A percentile compares a stretch with the other conserved stretches of the same genome.
Conservation (phyloP, 2,888 invertebrate species). For the Osedax fenrisi region DNA sequence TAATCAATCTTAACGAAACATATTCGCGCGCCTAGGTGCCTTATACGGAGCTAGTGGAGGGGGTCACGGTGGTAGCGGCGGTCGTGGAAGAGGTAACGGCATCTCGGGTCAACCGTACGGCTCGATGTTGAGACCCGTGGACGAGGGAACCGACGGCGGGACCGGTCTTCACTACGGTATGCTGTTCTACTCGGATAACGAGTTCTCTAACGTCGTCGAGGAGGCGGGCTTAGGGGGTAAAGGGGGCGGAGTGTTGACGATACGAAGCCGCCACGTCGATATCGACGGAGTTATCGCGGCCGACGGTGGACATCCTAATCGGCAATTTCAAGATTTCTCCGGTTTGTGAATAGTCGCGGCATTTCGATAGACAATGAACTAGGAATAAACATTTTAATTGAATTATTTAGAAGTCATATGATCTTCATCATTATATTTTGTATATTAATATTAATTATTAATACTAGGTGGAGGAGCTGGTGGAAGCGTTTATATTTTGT, state of each 20-base stretch:
- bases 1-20: not conserved
- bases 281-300: conserved; percentile 39
- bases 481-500: conserved; percentile 39
- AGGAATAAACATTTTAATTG: too few species aligned
- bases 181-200: conserved; percentile 36
- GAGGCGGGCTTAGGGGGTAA: conserved; percentile 38
- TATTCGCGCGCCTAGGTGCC: conserved; percentile 33
- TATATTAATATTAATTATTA: too few species aligned
- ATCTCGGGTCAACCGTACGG: conserved; percentile 38
- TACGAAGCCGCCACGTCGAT: conserved; percentile 38
- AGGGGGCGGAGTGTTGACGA: conserved; percentile 38
- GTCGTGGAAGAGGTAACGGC: conserved; percentile 36
- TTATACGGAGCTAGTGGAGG: conserved; percentile 40
- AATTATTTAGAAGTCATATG: too few species aligned
- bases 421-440: too few species aligned
- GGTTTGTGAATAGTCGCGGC: too few species aligned
- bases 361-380: too few species aligned
- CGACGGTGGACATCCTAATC: conserved; percentile 36
- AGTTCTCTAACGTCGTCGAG: conserved; percentile 36
- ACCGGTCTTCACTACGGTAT: conserved; percentile 38
- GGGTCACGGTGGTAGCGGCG: conserved; percentile 42
- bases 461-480: conserved; percentile 41
- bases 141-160: conserved; percentile 39
- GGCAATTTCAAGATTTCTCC: not conserved
- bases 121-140: conserved; percentile 36